These are phyloP conservation scores for Mirounga angustirostris DNA, from an alignment of 2,113 vertebrate genomes.

Conservation along the genomic window DNA sequence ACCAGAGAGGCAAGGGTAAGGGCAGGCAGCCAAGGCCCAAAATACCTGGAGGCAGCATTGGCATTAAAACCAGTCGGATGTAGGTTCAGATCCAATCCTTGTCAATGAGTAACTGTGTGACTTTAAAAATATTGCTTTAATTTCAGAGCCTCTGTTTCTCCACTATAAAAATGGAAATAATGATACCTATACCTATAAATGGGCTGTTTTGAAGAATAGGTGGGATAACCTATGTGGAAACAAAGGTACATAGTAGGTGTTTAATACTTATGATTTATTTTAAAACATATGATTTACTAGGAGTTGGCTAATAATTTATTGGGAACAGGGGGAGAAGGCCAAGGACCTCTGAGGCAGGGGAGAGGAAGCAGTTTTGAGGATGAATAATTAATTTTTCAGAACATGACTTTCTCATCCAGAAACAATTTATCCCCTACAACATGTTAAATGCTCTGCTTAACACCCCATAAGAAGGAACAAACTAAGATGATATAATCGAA, in stretches of 20 bases:
- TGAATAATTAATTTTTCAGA: not conserved
- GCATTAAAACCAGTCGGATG: not conserved
- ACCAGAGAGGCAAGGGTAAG: not conserved
- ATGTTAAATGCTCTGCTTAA: not conserved
- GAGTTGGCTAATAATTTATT: not conserved
- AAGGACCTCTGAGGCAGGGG: not conserved
- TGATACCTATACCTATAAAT: not conserved
- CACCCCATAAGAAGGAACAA: not conserved
- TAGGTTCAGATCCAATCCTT: not conserved
- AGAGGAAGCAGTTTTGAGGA: not conserved
- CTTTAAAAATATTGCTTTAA: not conserved
- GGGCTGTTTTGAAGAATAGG: not conserved
- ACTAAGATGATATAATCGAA: not conserved
- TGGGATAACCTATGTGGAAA: not conserved
- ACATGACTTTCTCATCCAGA: not conserved
- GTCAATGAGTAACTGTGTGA: not conserved
- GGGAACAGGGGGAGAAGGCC: not conserved
- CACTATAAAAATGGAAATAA: not conserved
- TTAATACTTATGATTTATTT: not conserved
- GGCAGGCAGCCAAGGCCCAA: not conserved
- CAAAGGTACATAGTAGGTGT: not conserved
- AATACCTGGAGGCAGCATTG: not conserved
- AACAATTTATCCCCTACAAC: not conserved
- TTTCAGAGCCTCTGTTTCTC: slow-evolving; percentile 12
- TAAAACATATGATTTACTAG: not conserved